Conservation (phyloP, 2,888 invertebrate genomes). For the Halictus ligatus region DNA sequence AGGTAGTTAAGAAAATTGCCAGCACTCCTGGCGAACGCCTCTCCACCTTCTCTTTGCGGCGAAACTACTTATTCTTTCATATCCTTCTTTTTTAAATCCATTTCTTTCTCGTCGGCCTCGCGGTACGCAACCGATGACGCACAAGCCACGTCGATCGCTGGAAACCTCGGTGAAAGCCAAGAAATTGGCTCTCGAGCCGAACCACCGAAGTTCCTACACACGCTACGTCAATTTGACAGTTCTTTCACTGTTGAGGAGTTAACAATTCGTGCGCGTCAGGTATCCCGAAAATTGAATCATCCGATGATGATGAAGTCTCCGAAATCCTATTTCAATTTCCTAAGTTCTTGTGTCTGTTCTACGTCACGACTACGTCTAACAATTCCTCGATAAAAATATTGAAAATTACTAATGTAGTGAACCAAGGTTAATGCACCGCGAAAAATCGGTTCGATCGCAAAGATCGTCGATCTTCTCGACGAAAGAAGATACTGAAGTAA, state of each 20-base stretch:
- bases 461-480: background rate
- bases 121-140: background rate
- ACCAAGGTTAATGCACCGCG: no score
- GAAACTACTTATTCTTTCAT: slow-evolving; percentile 23
- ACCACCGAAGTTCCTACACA: fast-evolving
- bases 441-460: background rate
- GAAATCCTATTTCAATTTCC: no score
- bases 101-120: background rate
- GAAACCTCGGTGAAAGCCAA: slow-evolving; percentile 40
- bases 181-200: background rate
- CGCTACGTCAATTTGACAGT: background rate
- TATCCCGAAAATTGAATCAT: no score
- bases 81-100: background rate
- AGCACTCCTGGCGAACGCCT: slow-evolving; percentile 40
- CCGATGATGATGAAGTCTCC: no score
- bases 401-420: no score
- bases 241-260: background rate
- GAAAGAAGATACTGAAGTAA: no score
- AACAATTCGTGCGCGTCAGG: no score
- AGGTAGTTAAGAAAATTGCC: slow-evolving; percentile 69
- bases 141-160: slow-evolving; percentile 27
- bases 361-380: no score
- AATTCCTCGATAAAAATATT: no score
- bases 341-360: no score
- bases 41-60: slow-evolving; percentile 46